Base-by-base conservation (phyloP, 1,140 invertebrate genomes). In the Philaenus spumarius region DNA sequence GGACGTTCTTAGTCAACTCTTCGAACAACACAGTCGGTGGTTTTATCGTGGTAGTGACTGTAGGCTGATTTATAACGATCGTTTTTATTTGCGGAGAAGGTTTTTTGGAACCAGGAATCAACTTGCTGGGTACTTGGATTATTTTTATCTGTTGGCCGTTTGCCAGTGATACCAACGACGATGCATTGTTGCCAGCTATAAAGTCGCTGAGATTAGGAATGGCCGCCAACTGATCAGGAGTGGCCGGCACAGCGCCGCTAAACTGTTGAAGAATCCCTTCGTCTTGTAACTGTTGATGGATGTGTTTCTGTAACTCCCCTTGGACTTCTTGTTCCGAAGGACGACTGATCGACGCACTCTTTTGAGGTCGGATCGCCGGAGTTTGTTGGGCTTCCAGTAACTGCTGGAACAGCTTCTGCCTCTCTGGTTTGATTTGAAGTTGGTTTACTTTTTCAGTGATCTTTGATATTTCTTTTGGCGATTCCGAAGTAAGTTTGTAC, bases 1-100 rank as follows among this genome's bases (percentile, higher is more conserved):
- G 69, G 1, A 82, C 85, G 1, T 82, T 83, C 68, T 86, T 87
- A 1, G 87, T 87, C 37, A 90, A 67, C 67, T 90, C 87, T 42
- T 89, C 85, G 5, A 90, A 78, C 43, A 80, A 67, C 9, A 71
- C 73, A 47, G 76, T 78, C 0, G 78, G 77, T 9, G 80, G 78
- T 64, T 73, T 80, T 9, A 72, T 66, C 0, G 79, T 68, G 0
- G 68, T 69, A 1, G 69, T 67, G 17, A 69, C 66, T 2, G 73
- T 70, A 11, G 73, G 60, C 34, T 61, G 60, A 34, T 61, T 56
- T 4, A 59, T 50, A 24, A 65, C 57, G 30, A 66, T 61, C 14
- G 54, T 65, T 62, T 63, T 66, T 24, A 66, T 60, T 48, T 65
- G 54, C 17, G 61, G 43, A 9, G 51, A 53, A 4, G 40, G 55